Conservation (phyloP, 2,888 invertebrate species). For the Xanthia togata region DNA sequence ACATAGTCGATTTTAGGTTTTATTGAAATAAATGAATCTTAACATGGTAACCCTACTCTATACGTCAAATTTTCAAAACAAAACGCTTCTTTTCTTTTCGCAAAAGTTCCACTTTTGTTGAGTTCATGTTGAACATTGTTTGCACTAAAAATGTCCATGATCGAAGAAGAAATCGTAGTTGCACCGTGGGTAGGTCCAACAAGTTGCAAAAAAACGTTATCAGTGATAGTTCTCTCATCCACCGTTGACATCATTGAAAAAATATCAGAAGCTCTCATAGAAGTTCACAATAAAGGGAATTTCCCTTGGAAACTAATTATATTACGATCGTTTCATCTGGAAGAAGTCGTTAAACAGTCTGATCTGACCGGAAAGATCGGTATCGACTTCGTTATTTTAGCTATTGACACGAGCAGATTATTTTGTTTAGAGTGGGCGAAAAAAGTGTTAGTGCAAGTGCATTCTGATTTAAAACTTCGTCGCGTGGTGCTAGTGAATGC, state of each 20-base stretch:
- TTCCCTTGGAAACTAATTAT: slow-evolving; percentile 83
- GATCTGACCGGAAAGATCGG: slow-evolving; percentile 81
- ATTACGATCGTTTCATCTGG: slow-evolving; percentile 79
- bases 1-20: not conserved
- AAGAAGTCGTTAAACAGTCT: slow-evolving; percentile 79
- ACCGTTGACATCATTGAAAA: slow-evolving; percentile 82
- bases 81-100: slow-evolving; percentile 12
- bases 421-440: slow-evolving; percentile 85
- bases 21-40: not conserved
- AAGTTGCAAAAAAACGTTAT: slow-evolving; percentile 80
- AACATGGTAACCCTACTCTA: slow-evolving; percentile 5
- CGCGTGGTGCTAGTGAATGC: slow-evolving; percentile 85
- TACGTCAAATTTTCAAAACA: slow-evolving; percentile 36
- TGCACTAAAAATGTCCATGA: slow-evolving; percentile 74
- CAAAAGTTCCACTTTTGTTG: not conserved
- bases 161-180: slow-evolving; percentile 77
- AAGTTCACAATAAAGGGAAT: slow-evolving; percentile 79
- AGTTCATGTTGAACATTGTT: not conserved
- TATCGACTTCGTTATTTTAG: slow-evolving; percentile 85
- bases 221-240: slow-evolving; percentile 82
- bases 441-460: slow-evolving; percentile 80
- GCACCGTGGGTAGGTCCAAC: slow-evolving; percentile 85
- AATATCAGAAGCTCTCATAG: slow-evolving; percentile 80
- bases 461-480: slow-evolving; percentile 83
- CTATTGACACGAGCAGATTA: slow-evolving; percentile 82